Evolutionary conservation across 1,140 invertebrate species (phyloP).

Genomic region (Paraescarpia echinospica): DNA sequence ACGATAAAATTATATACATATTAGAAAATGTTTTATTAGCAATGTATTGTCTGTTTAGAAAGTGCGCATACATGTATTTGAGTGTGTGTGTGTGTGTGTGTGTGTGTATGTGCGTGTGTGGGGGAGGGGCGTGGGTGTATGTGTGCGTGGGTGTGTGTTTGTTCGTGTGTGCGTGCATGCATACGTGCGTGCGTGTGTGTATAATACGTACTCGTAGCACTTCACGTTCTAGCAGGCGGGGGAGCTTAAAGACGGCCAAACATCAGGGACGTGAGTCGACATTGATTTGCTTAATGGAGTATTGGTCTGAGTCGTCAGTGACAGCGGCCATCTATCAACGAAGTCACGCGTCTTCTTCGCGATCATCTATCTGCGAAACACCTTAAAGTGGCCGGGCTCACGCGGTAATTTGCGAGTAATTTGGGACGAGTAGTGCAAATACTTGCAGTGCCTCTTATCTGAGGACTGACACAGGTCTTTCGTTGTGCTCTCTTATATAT

Average conservation of each 20-base stretch:
- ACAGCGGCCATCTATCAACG: not conserved
- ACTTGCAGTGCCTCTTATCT: not conserved
- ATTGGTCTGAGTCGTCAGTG: not conserved
- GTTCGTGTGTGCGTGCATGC: too few relatives aligned
- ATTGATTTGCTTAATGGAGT: not conserved
- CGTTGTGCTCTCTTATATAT: not conserved
- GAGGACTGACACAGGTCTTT: not conserved
- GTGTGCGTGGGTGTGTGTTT: too few relatives aligned
- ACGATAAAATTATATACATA: too few relatives aligned
- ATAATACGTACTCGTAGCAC: too few relatives aligned
- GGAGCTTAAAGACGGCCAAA: not conserved
- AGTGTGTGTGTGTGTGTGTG: too few relatives aligned
- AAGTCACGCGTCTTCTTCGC: not conserved
- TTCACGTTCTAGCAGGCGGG: not conserved
- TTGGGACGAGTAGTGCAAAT: not conserved
- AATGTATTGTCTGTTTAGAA: too few relatives aligned
- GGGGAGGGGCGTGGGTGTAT: too few relatives aligned
- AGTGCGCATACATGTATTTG: too few relatives aligned
- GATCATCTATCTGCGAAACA: not conserved
- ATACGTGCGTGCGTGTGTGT: too few relatives aligned
- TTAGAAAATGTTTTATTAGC: too few relatives aligned
- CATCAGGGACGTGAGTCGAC: not conserved
- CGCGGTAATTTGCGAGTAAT: not conserved
- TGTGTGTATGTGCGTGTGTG: too few relatives aligned
- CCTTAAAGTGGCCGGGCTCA: not conserved